phyloP scores from a whole-genome alignment of 2,797 vertebrate species.

The Cyclopterus lumpus region DNA sequence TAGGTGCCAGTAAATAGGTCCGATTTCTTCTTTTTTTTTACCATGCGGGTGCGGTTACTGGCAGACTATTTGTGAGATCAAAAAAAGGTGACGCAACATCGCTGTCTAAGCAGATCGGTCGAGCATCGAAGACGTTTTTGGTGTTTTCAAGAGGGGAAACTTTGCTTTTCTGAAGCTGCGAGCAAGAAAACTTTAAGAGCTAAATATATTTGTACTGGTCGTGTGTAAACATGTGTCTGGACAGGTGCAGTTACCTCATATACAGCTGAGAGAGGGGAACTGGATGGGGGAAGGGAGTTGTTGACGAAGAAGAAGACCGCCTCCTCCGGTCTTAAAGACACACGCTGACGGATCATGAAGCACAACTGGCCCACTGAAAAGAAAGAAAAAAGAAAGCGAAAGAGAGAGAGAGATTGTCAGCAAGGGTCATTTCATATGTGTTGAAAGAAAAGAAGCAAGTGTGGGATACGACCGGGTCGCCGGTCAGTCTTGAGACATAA shows the following conservation, averaged over 20 bases:
- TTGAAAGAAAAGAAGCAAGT: conserved; percentile 1
- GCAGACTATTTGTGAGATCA: neutral
- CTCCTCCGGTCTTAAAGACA: conserved; percentile 96
- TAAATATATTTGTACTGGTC: conserved; percentile 1
- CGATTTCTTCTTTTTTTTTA: neutral
- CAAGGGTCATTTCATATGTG: neutral
- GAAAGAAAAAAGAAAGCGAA: conserved; percentile 22
- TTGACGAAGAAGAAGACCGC: conserved; percentile 99
- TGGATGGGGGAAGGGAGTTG: conserved; percentile 97
- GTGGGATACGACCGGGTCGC: neutral
- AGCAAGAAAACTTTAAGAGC: neutral
- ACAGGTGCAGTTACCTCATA: conserved; percentile 88
- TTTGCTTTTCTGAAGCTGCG: neutral
- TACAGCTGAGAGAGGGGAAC: conserved; percentile 94
- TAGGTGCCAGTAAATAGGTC: too few species aligned
- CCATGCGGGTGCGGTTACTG: neutral
- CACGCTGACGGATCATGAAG: conserved; percentile 96
- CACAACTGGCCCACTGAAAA: conserved; percentile 93
- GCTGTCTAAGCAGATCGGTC: conserved; percentile 4
- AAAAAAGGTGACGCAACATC: conserved; percentile 21
- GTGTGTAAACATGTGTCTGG: neutral
- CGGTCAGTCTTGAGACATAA: neutral
- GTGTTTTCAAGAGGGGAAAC: neutral
- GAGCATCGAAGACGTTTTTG: neutral
- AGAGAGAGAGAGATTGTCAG: conserved; percentile 6